Evolutionary conservation across 2,888 invertebrate species (phyloP), one percentile per base, ranked within the genome.

Genomic region (Drosophila merina): DNA sequence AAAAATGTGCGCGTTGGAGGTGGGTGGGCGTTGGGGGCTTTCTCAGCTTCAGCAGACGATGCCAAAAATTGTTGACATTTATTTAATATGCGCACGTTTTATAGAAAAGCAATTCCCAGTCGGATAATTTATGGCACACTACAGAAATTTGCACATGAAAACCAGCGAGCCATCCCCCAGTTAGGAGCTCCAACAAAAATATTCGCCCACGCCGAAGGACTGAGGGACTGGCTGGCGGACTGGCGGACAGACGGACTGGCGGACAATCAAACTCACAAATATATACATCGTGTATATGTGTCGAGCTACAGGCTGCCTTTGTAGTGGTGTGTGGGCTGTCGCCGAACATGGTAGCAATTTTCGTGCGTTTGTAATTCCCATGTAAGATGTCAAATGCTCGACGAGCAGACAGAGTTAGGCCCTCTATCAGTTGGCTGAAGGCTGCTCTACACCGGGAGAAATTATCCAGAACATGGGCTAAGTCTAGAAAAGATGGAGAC

Each of bases 51-150:
- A 14, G 52, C 51, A 56, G 62, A 62, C 50, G 75, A 73, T 74
- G 72, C 63, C 72, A 60, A 88, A 62, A 66, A 83, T 83, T 86
- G 83, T 88, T 85, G 86, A 85, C 86, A 85, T 86, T 85, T 85
- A 85, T 85, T 85, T 88, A 85, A 85, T 85, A 85, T 86, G 84
- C 86, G 86, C 84, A 88, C 84, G 84, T 86, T 86, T 88, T 86
- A 85, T 88, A 86, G 86, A 88, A 85, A 85, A 85, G 88, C 84
- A 88, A 85, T 85, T 85, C 84, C 88, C 84, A 78, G 84, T 75
- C 80, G 84, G 86, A 83, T 88, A 85, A 85, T 85, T 85, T 88
- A 85, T 85, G 84, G 76, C 88, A 77, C 86, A 88, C 84, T 85
- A 88, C 84, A 88, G 84, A 87, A 85, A 85, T 86, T 85, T 85